Percentiles rank a stretch among this genome's conserved stretches.
Evolutionary conservation across 1,140 invertebrate genomes (phyloP).

Genomic region (Sminthurinus signatus): DNA sequence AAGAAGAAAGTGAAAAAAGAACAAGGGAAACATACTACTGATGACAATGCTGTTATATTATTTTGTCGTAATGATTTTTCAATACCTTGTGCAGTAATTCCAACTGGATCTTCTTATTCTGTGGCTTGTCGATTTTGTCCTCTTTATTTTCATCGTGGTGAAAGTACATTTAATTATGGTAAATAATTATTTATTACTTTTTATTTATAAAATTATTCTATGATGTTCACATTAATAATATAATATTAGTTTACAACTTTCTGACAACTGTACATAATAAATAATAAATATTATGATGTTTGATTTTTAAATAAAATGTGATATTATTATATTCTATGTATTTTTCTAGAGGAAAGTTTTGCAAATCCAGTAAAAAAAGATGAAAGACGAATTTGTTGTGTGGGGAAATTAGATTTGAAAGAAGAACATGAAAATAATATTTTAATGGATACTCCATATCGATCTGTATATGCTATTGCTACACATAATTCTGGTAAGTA

Average conservation of each 20-base stretch:
- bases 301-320: too few relatives aligned
- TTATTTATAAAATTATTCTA: too few relatives aligned
- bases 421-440: neutral
- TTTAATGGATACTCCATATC: constrained; percentile 58
- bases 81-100: constrained; percentile 49
- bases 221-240: too few relatives aligned
- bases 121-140: constrained; percentile 77
- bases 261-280: too few relatives aligned
- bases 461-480: constrained; percentile 83
- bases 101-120: constrained; percentile 68
- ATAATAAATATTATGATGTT: too few relatives aligned
- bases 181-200: neutral
- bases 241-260: neutral
- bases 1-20: constrained; percentile 13
- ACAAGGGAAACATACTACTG: constrained; percentile 5
- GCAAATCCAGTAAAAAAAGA: constrained; percentile 25
- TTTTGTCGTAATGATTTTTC: constrained; percentile 37
- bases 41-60: constrained; percentile 30
- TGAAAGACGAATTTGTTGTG: constrained; percentile 28
- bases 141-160: constrained; percentile 53
- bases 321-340: constrained; percentile 2
- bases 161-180: constrained; percentile 25
- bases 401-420: constrained; percentile 19
- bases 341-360: constrained; percentile 19
- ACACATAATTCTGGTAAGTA: constrained; percentile 77